phyloP scores from a whole-genome alignment of 2,888 invertebrate genomes.

The Allophyes oxyacanthae region DNA sequence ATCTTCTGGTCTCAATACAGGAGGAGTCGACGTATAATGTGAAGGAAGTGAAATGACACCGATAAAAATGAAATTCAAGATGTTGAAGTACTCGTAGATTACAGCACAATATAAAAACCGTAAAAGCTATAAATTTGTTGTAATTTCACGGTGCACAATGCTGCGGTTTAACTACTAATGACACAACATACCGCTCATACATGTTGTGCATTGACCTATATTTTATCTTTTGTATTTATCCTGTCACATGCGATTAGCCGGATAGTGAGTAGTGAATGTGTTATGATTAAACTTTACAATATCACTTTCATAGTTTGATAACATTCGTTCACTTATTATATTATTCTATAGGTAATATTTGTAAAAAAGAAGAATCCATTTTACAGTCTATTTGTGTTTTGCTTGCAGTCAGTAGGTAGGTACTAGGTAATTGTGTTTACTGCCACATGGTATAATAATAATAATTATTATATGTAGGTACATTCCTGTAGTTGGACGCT shows the following conservation, averaged over 20 bases:
- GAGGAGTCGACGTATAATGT: too few relatives aligned
- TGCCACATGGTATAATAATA: too few relatives aligned
- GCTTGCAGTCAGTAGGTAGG: too few relatives aligned
- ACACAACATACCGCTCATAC: slow-evolving; percentile 12
- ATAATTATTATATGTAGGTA: too few relatives aligned
- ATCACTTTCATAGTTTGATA: slow-evolving; percentile 21
- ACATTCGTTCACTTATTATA: slow-evolving; percentile 16
- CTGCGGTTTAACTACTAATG: slow-evolving; percentile 28
- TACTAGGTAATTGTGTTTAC: too few relatives aligned
- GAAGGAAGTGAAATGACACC: too few relatives aligned
- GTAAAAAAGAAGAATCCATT: not conserved
- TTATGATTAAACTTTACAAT: slow-evolving; percentile 28
- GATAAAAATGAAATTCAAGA: too few relatives aligned
- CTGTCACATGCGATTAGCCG: slow-evolving; percentile 29
- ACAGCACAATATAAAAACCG: slow-evolving; percentile 6
- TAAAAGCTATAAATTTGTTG: slow-evolving; percentile 19
- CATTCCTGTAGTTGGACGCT: too few relatives aligned
- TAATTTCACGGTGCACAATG: slow-evolving; percentile 24
- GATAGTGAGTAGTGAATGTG: slow-evolving; percentile 21
- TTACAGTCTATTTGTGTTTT: not conserved
- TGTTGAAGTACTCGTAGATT: too few relatives aligned
- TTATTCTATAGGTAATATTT: too few relatives aligned
- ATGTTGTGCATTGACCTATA: slow-evolving; percentile 51
- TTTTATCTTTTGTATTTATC: slow-evolving; percentile 35
- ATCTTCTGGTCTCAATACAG: too few relatives aligned